These are phyloP conservation scores for Pheosia tremula DNA, from an alignment of 2,888 invertebrate species.

Conservation along the genomic window DNA sequence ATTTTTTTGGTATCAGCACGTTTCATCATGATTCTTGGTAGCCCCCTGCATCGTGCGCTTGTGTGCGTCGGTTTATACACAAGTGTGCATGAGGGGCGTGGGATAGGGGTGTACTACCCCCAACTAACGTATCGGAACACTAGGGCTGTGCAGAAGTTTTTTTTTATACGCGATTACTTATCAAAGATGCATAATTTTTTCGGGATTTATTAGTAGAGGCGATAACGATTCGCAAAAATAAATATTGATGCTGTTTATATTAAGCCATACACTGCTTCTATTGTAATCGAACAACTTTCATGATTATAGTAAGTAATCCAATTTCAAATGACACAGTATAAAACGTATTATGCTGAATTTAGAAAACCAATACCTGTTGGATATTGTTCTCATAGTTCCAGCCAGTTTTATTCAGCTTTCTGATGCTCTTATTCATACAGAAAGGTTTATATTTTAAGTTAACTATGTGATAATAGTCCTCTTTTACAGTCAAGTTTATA, in stretches of 20 bases:
- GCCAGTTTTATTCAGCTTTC: too few species aligned
- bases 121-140: constrained; percentile 62
- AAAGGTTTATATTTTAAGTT: too few species aligned
- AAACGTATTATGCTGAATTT: too few species aligned
- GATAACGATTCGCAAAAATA: neutral
- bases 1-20: constrained; percentile 19
- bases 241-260: too few species aligned
- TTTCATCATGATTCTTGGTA: constrained; percentile 32
- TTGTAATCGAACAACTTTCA: too few species aligned
- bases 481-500: constrained; percentile 9
- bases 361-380: too few species aligned
- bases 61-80: constrained; percentile 43
- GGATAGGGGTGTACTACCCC: constrained; percentile 54
- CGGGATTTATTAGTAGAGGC: neutral
- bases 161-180: constrained; percentile 7
- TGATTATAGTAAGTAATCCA: too few species aligned
- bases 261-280: too few species aligned
- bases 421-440: too few species aligned
- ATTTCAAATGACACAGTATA: too few species aligned
- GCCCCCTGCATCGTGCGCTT: constrained; percentile 49
- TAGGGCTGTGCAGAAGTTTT: constrained; percentile 61
- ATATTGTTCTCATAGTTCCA: too few species aligned
- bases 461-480: too few species aligned
- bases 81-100: constrained; percentile 46
- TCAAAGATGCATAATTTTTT: neutral